Base-by-base conservation (phyloP, 2,113 vertebrate genomes). In the Callipepla squamata region DNA sequence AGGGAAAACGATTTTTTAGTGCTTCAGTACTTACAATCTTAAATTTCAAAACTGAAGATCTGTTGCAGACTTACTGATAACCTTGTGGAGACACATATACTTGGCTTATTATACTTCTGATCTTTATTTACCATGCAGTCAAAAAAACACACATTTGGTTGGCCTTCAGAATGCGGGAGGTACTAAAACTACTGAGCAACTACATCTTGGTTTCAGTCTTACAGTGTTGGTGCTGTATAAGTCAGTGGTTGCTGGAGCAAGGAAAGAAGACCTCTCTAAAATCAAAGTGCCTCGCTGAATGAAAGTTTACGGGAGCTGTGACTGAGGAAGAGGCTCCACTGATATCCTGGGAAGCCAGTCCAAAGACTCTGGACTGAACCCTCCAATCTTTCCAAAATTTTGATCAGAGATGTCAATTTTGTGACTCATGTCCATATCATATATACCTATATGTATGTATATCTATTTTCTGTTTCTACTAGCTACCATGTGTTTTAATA, bases 91-190 rank as follows among this genome's bases (percentile, higher is more conserved):
- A 15, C 4, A 15, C 4, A 61, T 22, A 21, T 6, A 9, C 50
- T 40, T 73, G n/a, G 0, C 30, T n/a, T 82, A 70, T 6, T 79
- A 19, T 36, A 13, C 15, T 65, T 77, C 15, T 0, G 0, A 59
- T 66, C 18, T 50, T 76, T 50, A 58, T 80, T 87, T 83, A 74
- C 25, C 20, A 13, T 19, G 25, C n/a, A 76, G 81, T 7, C 59
- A 91, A 77, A 70, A 53, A 94, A 74, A 7, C 53, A 30, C 14
- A 53, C 9, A 58, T 32, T 62, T 9, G 5, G 4, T 50, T 90
- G 65, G 28, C 45, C 87, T 68, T 34, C 57, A 90, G 85, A 85
- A 30, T n/a, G 38, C 47, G 77, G 59, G 38, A 13, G 72, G 50
- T n/a, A 58, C 63, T 66, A 19, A 82, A 70, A 7, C 47, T 68